Evolutionary conservation across 2,888 invertebrate species (phyloP).

Genomic region (Antheraea yamamai): DNA sequence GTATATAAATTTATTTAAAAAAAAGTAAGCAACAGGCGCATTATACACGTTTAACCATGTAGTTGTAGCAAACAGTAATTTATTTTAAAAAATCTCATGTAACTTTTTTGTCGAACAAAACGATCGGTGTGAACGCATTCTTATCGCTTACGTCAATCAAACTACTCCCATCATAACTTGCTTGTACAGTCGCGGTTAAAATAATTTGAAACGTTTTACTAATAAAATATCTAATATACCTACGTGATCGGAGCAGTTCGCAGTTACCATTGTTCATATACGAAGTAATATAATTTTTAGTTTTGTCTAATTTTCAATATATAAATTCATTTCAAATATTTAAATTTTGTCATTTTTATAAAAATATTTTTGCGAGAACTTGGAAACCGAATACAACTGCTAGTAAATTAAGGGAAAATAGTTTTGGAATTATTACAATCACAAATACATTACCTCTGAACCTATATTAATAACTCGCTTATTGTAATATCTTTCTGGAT

Average conservation of each 20-base stretch:
- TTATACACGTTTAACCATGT: background rate
- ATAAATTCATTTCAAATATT: too few relatives aligned
- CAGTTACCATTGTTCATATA: too few relatives aligned
- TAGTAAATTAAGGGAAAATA: background rate
- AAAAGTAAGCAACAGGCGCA: background rate
- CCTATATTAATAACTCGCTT: background rate
- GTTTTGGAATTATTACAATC: background rate
- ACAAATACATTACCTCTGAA: background rate
- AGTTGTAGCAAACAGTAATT: background rate
- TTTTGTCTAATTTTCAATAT: too few relatives aligned
- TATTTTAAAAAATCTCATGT: background rate
- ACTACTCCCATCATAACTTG: background rate
- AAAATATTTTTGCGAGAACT: too few relatives aligned
- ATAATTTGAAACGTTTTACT: background rate
- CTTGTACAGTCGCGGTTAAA: constrained; percentile 6
- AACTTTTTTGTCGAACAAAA: background rate
- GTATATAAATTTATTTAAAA: background rate
- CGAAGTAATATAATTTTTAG: too few relatives aligned
- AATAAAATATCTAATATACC: background rate
- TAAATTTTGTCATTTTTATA: too few relatives aligned
- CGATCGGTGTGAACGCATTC: background rate
- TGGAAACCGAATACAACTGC: background rate
- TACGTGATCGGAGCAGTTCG: background rate
- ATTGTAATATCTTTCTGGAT: background rate
- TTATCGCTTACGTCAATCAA: constrained; percentile 14